Evolutionary conservation across 2,113 vertebrate genomes (phyloP), one percentile per base, ranked within the genome.

Genomic region (Halcyon malimbica): DNA sequence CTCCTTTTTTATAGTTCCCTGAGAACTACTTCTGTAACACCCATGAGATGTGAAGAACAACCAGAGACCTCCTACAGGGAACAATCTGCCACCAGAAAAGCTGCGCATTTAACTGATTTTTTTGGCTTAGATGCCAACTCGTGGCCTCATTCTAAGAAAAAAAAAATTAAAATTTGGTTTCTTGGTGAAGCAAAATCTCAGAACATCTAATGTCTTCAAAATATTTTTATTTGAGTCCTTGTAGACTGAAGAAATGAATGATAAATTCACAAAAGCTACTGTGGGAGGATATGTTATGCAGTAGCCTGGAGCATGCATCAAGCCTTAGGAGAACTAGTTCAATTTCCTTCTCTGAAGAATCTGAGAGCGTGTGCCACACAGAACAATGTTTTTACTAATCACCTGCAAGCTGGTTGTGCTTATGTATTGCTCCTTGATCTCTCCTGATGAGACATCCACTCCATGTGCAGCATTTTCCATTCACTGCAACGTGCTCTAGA

Each of bases 31-130:
- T 96, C 92, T 92, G 57, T 78, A 96, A 96, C 91, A 95, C 95
- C 86, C 95, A 85, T 91, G 74, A 89, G 83, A 95, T 78, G 65
- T 95, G 88, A 96, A 96, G 94, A 97, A 86, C 76, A 96, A 95
- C 88, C 57, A 89, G 86, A 86, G 92, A 89, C 91, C 94, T 97
- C 92, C 96, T 93, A 95, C 94, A 91, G 62, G 87, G 77, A 95
- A 91, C 92, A 96, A 96, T 96, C 96, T 96, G 96, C 91, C 77
- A 89, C 65, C 81, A 94, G 53, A 92, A 89, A 77, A 93, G 65
- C 83, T 95, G 94, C 3, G 57, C 94, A 94, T 93, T 93, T 96
- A 76, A 91, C 74, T 87, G 83, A 93, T 48, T 96, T 92, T 95
- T 95, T 94, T 94, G 56, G 65, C 57, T 95, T 48, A 44, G n/a